phyloP scores from a whole-genome alignment of 2,797 vertebrate species.

The Protosalanx chinensis region DNA sequence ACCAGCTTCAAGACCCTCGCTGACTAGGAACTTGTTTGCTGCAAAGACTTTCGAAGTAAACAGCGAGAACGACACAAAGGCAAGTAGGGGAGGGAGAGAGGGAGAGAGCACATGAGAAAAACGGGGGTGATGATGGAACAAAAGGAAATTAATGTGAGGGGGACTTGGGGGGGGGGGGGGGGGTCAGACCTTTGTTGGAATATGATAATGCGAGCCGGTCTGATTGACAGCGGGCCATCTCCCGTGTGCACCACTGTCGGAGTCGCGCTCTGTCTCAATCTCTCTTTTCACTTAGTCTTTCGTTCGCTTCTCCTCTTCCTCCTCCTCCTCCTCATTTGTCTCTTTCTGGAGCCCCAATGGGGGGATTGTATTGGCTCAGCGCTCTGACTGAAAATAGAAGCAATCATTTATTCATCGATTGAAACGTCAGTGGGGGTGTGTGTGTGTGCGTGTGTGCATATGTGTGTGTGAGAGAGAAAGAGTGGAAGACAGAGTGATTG shows the following conservation, averaged over 20 bases:
- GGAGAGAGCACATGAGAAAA: conserved; percentile 17
- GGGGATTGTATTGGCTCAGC: conserved; percentile 54
- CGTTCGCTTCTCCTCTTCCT: conserved; percentile 6
- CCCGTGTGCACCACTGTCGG: conserved; percentile 31
- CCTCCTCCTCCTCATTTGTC: too few relatives aligned
- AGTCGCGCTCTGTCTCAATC: conserved; percentile 40
- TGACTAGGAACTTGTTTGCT: too few relatives aligned
- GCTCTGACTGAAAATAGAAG: conserved; percentile 71
- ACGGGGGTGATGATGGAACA: conserved; percentile 56
- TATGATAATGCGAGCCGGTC: conserved; percentile 58
- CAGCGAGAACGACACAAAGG: conserved; percentile 8
- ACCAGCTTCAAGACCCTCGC: neutral
- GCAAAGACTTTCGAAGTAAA: conserved; percentile 21
- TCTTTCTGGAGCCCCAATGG: conserved; percentile 49
- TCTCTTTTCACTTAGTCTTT: conserved; percentile 11
- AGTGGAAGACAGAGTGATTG: conserved; percentile 46
- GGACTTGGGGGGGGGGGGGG: conserved; percentile 22
- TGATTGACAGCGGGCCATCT: conserved; percentile 59
- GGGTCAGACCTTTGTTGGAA: conserved; percentile 37
- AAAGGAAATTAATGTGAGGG: conserved; percentile 52
- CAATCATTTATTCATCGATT: conserved; percentile 81
- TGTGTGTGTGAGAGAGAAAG: conserved; percentile 44
- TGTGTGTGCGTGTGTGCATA: neutral
- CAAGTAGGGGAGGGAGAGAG: conserved; percentile 6
- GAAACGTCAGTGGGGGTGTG: conserved; percentile 66